A percentile compares a stretch with the other conserved stretches of the same genome.
Conservation (phyloP, 2,113 vertebrate genomes). For the Thalassarche chlororhynchos region DNA sequence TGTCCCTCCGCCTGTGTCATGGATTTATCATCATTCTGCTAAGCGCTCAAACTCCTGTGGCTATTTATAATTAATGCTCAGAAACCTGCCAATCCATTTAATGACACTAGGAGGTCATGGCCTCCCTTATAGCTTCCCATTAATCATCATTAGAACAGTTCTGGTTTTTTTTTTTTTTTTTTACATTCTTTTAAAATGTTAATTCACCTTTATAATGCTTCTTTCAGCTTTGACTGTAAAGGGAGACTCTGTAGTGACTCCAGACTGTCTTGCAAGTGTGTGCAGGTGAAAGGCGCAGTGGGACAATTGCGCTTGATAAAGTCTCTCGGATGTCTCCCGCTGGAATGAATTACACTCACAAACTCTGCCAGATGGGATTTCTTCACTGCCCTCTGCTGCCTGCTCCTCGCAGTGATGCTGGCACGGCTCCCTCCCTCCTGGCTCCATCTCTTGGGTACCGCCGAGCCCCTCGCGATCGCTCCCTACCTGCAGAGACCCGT, state of each 20-base stretch:
- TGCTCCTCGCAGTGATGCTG: background rate
- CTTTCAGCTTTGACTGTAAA: constrained; percentile 75
- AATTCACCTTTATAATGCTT: constrained; percentile 79
- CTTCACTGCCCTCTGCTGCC: constrained; percentile 29
- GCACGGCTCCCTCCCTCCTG: background rate
- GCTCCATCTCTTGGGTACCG: background rate
- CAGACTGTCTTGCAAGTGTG: background rate
- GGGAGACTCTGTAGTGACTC: constrained; percentile 58
- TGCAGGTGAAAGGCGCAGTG: constrained; percentile 50
- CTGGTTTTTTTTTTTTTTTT: constrained; percentile 80
- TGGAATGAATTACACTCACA: background rate
- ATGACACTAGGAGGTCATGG: constrained; percentile 79
- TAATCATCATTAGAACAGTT: constrained; percentile 80
- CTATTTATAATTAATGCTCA: constrained; percentile 83
- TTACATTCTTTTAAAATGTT: constrained; percentile 82
- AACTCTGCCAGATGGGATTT: background rate
- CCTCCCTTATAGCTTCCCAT: constrained; percentile 80
- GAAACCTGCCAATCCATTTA: constrained; percentile 84
- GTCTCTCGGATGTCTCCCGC: constrained; percentile 36
- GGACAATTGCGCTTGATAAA: constrained; percentile 57
- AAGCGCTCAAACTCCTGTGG: constrained; percentile 76
- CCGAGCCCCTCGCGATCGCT: fast-evolving
- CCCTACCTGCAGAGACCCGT: background rate
- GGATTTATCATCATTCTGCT: constrained; percentile 74
- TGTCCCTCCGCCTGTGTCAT: constrained; percentile 43